Base-by-base conservation (phyloP, 2,797 vertebrate genomes). In the Chaenodraco wilsoni region DNA sequence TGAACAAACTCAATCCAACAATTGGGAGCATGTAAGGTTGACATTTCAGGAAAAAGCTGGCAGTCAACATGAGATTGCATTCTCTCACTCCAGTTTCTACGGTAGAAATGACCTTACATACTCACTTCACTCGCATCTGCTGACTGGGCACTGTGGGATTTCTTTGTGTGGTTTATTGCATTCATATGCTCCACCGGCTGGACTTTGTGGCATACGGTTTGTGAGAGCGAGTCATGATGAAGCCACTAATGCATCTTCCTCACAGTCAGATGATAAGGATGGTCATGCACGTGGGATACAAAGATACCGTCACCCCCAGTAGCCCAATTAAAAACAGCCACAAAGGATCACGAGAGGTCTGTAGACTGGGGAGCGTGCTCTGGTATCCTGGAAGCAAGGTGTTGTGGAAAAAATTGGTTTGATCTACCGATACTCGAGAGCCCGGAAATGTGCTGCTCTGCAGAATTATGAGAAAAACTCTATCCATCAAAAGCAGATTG, bases 271-370 rank as follows among this genome's bases (percentile, higher is more conserved):
- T 60, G 11, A 61, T 63, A 44, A 19, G 48, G 21, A 51, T 14
- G 19, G 16, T 13, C 72, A n/a, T 69, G 67, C 76, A 55, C 55
- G 56, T 54, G 37, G 56, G 56, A 67, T 67, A 71, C 56, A 78
- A 74, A 68, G 60, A 64, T 41, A 84, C 74, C 70, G 23, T 87
- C 65, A 61, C 65, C 66, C 66, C 83, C 78, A 72, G 64, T 71
- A 83, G 83, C 76, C 89, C 88, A 93, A 91, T 93, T 93, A 93
- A 88, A 5, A 90, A 89, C 57, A 77, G 69, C 74, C 89, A 80
- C 78, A 72, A 27, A 75, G 81, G 79, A 79, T 73, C 82, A 80
- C 52, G 19, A 19, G 41, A 74, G 77, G 61, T 82, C 68, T 56
- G 48, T 64, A 54, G 76, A 69, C 71, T 31, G 14, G 16, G 57